Base-by-base conservation (phyloP, 2,113 vertebrate species). In the Sylvietta virens region DNA sequence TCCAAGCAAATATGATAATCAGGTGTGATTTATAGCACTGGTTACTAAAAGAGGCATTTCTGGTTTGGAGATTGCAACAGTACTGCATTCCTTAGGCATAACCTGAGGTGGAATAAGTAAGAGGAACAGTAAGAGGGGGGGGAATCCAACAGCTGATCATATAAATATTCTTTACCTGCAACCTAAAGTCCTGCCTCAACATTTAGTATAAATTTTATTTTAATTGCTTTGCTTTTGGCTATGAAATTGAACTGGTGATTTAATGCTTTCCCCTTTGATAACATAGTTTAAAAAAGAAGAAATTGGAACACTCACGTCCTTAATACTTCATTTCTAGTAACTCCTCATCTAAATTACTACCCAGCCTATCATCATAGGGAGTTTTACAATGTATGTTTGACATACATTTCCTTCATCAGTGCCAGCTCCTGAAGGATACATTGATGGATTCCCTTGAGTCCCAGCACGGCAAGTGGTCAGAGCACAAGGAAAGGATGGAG, bases 201-300 rank as follows among this genome's bases (percentile, higher is more conserved):
- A 57, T 22, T 94, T 83, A 80, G 53, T 40, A 67, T 42, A 67
- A 94, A 92, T 69, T 95, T 96, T 61, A 93, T 80, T 96, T 94
- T 96, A 95, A 97, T 80, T 95, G 77, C 57, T 96, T 94, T 80
- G 65, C 90, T 97, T 90, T 96, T 66, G 81, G 96, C 93, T 88
- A 61, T 70, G 71, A 88, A 96, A 91, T 37, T n/a, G 70, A 97
- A 93, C 18, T 11, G 57, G 50, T 60, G 87, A 88, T 94, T 93
- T 86, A 86, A 86, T 60, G 57, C 42, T 77, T 81, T 74, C 82
- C 50, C 13, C n/a, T 78, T 65, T 50, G 78, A 39, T 42, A 94
- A 79, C 60, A 74, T 1, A 81, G 62, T 88, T 88, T 86, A 82
- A 90, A 79, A 93, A 31, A 86, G 8, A 65, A 40, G 17, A 50